Evolutionary conservation across 2,113 vertebrate genomes (phyloP).

Genomic region (Microtus richardsoni): DNA sequence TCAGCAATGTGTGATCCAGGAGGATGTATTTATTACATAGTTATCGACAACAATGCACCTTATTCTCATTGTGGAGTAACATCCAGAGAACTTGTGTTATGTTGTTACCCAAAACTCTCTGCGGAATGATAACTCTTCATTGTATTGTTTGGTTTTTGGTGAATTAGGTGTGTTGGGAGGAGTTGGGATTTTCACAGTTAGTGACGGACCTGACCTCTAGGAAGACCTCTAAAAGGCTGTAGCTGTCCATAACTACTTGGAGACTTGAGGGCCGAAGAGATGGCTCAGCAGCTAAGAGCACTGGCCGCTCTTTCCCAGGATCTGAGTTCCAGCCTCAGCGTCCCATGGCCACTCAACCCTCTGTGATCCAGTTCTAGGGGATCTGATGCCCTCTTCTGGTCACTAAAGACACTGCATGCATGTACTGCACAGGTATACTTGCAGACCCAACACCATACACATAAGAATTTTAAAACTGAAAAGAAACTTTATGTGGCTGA

Average conservation of each 20-base stretch:
- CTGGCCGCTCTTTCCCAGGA: neutral
- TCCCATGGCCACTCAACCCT: neutral
- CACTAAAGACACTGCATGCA: neutral
- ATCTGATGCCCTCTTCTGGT: neutral
- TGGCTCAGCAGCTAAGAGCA: no score
- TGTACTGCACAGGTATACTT: neutral
- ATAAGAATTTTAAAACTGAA: neutral
- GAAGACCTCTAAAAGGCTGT: constrained; percentile 72
- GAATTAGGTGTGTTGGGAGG: constrained; percentile 37
- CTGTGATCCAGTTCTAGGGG: neutral
- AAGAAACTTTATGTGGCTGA: neutral
- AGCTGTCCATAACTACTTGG: constrained; percentile 66
- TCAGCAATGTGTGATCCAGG: neutral
- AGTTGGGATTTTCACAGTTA: constrained; percentile 34
- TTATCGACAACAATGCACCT: constrained; percentile 9
- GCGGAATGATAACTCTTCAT: neutral
- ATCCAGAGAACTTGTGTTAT: neutral
- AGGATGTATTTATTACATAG: neutral
- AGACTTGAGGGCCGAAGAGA: neutral
- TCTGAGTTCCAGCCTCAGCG: neutral
- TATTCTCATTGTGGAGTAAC: neutral
- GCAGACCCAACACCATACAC: neutral
- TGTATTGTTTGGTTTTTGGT: neutral
- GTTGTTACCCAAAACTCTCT: neutral
- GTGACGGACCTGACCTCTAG: constrained; percentile 59